These are phyloP conservation scores for Pomatorhinus ruficollis DNA, from an alignment of 2,113 vertebrate species.

Conservation along the genomic window DNA sequence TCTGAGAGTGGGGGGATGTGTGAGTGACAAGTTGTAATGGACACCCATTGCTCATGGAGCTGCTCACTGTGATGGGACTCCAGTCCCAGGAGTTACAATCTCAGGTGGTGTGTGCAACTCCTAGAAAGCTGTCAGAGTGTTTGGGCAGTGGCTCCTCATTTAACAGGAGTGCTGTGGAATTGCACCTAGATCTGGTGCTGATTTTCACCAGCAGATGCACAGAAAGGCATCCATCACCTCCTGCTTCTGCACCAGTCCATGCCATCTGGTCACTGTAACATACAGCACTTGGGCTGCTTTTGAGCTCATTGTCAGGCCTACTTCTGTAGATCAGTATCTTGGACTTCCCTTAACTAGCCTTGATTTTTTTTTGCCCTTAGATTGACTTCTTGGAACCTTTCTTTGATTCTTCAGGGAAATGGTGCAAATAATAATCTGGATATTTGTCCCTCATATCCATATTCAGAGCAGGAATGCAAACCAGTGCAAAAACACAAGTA, in stretches of 20 bases:
- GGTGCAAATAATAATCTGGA: background rate
- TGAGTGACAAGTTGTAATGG: rapidly evolving
- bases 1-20: background rate
- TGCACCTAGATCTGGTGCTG: background rate
- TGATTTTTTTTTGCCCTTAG: background rate
- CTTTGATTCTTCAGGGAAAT: background rate
- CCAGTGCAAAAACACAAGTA: background rate
- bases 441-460: background rate
- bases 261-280: background rate
- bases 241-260: background rate
- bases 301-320: background rate
- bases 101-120: background rate
- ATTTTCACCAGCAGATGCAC: background rate
- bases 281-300: background rate
- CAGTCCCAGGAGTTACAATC: background rate
- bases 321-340: background rate
- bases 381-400: background rate
- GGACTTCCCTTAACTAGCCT: background rate
- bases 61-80: background rate
- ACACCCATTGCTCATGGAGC: background rate
- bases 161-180: background rate
- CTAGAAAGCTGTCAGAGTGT: background rate
- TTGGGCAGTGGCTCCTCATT: rapidly evolving
- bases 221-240: background rate
- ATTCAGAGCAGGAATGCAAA: background rate